Conservation (phyloP, 2,797 vertebrate species). For the Coracias cyanogaster region DNA sequence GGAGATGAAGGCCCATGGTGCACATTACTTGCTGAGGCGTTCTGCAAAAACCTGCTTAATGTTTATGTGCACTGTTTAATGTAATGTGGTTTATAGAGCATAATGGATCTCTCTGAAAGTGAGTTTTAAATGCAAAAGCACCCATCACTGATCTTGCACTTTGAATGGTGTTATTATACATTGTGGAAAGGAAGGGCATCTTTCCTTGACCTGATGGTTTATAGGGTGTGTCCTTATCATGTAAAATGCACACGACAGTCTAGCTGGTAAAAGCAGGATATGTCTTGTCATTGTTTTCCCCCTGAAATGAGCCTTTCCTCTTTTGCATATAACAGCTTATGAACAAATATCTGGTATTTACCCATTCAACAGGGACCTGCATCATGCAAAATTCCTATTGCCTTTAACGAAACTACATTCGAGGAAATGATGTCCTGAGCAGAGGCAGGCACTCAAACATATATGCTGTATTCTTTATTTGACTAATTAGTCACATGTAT, state of each 20-base stretch:
- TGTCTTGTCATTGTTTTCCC: background rate
- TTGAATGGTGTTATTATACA: slow-evolving; percentile 3
- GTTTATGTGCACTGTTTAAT: rapidly evolving
- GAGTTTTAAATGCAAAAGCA: background rate
- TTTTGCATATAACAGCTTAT: background rate
- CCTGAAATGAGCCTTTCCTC: background rate
- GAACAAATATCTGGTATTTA: background rate
- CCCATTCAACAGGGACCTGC: background rate
- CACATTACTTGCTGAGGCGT: background rate
- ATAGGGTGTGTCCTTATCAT: background rate
- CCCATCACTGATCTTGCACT: background rate
- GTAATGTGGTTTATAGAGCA: background rate
- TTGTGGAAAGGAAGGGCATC: background rate
- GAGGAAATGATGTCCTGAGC: background rate
- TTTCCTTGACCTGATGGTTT: slow-evolving; percentile 5
- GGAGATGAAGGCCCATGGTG: background rate
- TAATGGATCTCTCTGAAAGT: background rate
- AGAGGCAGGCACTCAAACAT: background rate
- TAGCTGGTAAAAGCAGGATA: background rate
- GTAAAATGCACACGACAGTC: background rate
- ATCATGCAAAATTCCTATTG: background rate
- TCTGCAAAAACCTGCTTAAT: background rate
- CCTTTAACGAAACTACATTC: background rate
- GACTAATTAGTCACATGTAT: background rate
- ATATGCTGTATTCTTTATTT: background rate